phyloP scores from a whole-genome alignment of 2,797 vertebrate species.

The Periophthalmus magnuspinnatus region DNA sequence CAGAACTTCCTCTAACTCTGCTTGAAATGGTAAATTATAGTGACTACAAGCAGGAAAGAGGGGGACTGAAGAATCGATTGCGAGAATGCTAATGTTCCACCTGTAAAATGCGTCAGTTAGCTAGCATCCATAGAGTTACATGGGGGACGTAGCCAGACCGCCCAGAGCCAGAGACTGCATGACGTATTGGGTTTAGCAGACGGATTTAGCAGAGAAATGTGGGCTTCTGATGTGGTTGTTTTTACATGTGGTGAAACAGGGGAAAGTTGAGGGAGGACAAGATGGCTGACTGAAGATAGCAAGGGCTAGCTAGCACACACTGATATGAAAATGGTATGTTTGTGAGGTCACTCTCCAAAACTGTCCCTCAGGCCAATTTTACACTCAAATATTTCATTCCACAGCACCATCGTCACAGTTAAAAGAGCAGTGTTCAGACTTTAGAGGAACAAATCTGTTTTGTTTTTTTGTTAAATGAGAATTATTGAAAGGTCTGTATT shows the following conservation, averaged over 20 bases:
- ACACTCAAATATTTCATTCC: constrained; percentile 27
- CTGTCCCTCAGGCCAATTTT: constrained; percentile 26
- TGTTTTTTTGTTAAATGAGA: no score
- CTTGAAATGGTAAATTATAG: constrained; percentile 39
- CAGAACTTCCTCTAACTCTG: constrained; percentile 43
- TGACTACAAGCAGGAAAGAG: constrained; percentile 25
- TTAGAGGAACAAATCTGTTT: no score
- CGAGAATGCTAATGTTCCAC: constrained; percentile 22
- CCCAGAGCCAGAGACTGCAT: constrained; percentile 41
- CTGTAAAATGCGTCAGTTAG: constrained; percentile 53
- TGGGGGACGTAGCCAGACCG: constrained; percentile 38
- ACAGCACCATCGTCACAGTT: no score
- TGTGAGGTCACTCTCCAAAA: constrained; percentile 38
- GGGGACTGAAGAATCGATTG: constrained; percentile 41
- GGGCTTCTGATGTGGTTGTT: constrained; percentile 40
- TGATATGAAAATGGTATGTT: constrained; percentile 16
- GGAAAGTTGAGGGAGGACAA: constrained; percentile 17
- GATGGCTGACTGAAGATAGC: constrained; percentile 31
- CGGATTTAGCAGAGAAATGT: constrained; percentile 63
- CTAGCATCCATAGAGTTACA: constrained; percentile 43
- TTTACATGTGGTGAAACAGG: constrained; percentile 43
- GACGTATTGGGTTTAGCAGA: constrained; percentile 48
- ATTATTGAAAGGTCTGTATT: no score
- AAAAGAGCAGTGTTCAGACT: no score
- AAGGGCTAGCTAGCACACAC: constrained; percentile 7